Conservation (phyloP, 2,797 vertebrate species). For the Clarias fuscus region DNA sequence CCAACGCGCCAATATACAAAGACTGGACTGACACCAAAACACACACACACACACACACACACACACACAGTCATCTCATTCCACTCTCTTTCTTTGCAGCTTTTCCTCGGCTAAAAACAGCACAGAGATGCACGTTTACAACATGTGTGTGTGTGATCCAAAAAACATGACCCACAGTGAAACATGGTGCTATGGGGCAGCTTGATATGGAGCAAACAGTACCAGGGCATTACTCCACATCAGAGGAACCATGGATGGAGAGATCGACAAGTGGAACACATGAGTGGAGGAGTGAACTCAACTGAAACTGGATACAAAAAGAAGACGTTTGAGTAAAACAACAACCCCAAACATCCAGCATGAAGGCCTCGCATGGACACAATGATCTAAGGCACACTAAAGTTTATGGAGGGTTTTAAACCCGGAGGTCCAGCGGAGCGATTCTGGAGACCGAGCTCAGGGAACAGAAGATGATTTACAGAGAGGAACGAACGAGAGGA, state of each 20-base stretch:
- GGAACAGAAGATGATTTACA: background rate
- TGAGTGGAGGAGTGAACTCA: background rate
- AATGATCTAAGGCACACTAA: background rate
- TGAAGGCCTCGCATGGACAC: background rate
- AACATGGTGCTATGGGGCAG: background rate
- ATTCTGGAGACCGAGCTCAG: too few relatives aligned
- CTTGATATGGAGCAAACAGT: background rate
- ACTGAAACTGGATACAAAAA: background rate
- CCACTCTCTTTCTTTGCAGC: too few relatives aligned
- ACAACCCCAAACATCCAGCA: background rate
- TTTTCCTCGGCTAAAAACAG: too few relatives aligned
- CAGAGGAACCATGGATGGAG: background rate
- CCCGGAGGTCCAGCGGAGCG: background rate
- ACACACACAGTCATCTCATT: too few relatives aligned
- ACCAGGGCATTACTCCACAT: background rate
- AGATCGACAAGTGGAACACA: too few relatives aligned
- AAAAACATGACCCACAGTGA: background rate
- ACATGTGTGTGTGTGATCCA: background rate
- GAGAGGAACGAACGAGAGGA: background rate
- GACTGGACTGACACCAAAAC: too few relatives aligned
- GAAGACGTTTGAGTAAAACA: background rate
- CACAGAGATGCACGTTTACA: too few relatives aligned
- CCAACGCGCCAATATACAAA: too few relatives aligned
- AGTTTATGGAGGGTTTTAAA: background rate
- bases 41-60: too few relatives aligned